Base-by-base conservation (phyloP, 2,797 vertebrate species). In the Sebastes minor region DNA sequence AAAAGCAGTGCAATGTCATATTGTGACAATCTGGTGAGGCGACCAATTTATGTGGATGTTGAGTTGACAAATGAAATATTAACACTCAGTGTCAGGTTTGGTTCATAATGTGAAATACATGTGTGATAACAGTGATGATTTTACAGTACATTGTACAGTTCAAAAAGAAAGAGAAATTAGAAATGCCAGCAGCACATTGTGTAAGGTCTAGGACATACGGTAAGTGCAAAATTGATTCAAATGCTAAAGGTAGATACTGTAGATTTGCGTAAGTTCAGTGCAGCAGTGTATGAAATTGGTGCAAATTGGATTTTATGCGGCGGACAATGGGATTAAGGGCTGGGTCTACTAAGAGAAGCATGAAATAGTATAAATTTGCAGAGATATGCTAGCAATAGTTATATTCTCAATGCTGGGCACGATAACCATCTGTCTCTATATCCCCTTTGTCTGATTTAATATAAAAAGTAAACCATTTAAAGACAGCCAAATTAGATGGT, bases 1-100 rank as follows among this genome's bases (percentile, higher is more conserved):
- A 86, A 90, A 82, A 92, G 78, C 66, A 86, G 64, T 28, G 76
- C 42, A 14, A 69, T 62, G 77, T 88, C 80, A 81, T 74, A 25
- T 72, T 61, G 25, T 73, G 71, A 78, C 68, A 87, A 64, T 76
- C 49, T 67, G 56, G 64, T 14, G 68, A 81, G 42, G 55, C 4
- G 0, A 46, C 71, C 71, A 71, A 75, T 71, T 82, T 53, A 72
- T 71, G 75, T 42, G 32, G 55, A 82, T 70, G 69, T 74, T 73
- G 64, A 71, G 23, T 30, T 77, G 73, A 81, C 55, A 76, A 86
- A 83, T 84, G 8, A 76, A 80, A 89, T 78, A 82, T 81, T 71
- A 74, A 70, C 65, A 52, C 25, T 38, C 14, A n/a, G 18, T 71
- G 27, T 70, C 69, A 76, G 74, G 8, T 62, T 69, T 72, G 55